phyloP scores from a whole-genome alignment of 2,888 invertebrate genomes.

The Thereva unica region DNA sequence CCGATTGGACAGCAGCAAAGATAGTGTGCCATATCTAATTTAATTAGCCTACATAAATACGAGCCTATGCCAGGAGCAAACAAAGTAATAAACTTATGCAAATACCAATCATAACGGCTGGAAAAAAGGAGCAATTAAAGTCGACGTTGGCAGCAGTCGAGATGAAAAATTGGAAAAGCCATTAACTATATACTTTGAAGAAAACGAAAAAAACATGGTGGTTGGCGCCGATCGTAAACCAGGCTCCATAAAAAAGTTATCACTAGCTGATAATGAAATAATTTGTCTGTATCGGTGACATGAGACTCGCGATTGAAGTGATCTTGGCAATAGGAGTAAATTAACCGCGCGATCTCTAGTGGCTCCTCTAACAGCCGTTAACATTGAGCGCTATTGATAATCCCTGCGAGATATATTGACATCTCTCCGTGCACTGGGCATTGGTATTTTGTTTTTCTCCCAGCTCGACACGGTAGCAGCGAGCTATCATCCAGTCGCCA shows the following conservation, averaged over 20 bases:
- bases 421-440: constrained; percentile 9
- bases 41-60: too few species aligned
- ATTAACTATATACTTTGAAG: too few species aligned
- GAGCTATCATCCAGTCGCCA: constrained; percentile 26
- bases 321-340: constrained; percentile 30
- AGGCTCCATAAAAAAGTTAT: constrained; percentile 26
- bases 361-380: constrained; percentile 21
- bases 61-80: too few species aligned
- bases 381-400: constrained; percentile 18
- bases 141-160: too few species aligned
- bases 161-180: too few species aligned
- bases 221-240: constrained; percentile 37
- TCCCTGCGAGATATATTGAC: constrained; percentile 16
- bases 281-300: constrained; percentile 31
- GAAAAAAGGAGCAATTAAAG: too few species aligned
- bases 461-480: neutral
- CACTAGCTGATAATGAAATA: constrained; percentile 26
- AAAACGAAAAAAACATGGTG: constrained; percentile 12
- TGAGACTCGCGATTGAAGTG: constrained; percentile 23
- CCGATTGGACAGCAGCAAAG: too few species aligned
- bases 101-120: too few species aligned
- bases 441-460: constrained; percentile 6
- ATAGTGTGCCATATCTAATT: too few species aligned
- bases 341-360: constrained; percentile 7
- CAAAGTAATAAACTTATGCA: too few species aligned